phyloP scores from a whole-genome alignment of 2,113 vertebrate species.

The Junco hyemalis region DNA sequence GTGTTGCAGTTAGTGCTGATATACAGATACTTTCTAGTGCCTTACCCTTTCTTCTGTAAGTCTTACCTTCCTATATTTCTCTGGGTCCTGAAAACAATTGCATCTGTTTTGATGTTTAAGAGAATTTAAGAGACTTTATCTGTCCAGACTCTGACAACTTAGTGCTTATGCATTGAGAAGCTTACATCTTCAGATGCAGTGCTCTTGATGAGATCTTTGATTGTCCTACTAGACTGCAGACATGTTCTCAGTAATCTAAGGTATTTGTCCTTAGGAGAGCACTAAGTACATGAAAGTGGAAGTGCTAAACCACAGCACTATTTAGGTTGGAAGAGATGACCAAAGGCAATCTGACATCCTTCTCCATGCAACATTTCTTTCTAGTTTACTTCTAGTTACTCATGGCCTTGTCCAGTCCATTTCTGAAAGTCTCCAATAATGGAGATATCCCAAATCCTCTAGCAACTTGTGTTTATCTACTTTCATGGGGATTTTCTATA shows the following conservation, averaged over 20 bases:
- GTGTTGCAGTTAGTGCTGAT: neutral
- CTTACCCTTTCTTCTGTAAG: neutral
- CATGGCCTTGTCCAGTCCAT: neutral
- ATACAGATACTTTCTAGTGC: neutral
- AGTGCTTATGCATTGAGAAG: neutral
- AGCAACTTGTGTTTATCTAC: neutral
- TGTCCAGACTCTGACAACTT: neutral
- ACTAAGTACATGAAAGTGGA: neutral
- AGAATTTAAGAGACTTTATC: neutral
- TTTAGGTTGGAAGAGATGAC: neutral
- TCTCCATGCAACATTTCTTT: neutral
- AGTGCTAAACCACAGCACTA: neutral
- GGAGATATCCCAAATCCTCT: neutral
- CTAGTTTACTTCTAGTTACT: neutral
- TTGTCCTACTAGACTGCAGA: neutral
- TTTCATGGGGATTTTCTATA: neutral
- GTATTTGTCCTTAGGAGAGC: neutral
- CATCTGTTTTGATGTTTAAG: neutral
- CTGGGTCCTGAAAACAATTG: neutral
- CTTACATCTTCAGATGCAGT: neutral
- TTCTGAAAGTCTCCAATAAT: neutral
- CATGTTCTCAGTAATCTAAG: too few relatives aligned
- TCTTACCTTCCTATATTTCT: neutral
- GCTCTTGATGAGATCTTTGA: neutral
- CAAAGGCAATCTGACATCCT: neutral